Percentiles rank a stretch among this genome's conserved stretches.
These are phyloP conservation scores for Phyllotis vaccarum DNA, from an alignment of 2,797 vertebrate genomes.

Conservation along the genomic window DNA sequence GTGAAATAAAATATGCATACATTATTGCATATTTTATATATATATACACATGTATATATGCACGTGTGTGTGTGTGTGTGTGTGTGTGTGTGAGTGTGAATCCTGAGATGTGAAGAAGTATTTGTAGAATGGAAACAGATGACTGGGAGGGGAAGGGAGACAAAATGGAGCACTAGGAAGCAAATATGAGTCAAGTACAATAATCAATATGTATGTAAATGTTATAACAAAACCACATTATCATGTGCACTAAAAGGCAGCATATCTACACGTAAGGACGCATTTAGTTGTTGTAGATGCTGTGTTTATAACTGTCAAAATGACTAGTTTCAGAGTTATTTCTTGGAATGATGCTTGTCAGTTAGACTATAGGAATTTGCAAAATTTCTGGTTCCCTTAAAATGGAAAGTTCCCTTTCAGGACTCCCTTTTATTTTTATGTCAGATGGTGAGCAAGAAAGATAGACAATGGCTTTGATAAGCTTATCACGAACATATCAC, in stretches of 20 bases:
- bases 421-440: background rate
- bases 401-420: background rate
- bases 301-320: background rate
- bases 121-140: background rate
- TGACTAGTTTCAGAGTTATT: background rate
- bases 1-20: background rate
- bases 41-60: background rate
- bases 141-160: background rate
- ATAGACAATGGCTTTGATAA: background rate
- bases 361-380: background rate
- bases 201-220: background rate
- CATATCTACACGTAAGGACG: background rate
- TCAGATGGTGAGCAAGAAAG: background rate
- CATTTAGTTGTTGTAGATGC: background rate
- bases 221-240: background rate
- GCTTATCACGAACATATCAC: background rate
- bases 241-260: background rate
- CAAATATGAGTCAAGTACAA: background rate
- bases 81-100: accelerated
- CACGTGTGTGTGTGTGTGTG: background rate
- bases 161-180: background rate
- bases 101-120: background rate
- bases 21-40: background rate
- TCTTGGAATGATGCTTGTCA: background rate
- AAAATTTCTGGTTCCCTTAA: background rate